Evolutionary conservation across 1,140 invertebrate species (phyloP).

Genomic region (Bombus waltoni): DNA sequence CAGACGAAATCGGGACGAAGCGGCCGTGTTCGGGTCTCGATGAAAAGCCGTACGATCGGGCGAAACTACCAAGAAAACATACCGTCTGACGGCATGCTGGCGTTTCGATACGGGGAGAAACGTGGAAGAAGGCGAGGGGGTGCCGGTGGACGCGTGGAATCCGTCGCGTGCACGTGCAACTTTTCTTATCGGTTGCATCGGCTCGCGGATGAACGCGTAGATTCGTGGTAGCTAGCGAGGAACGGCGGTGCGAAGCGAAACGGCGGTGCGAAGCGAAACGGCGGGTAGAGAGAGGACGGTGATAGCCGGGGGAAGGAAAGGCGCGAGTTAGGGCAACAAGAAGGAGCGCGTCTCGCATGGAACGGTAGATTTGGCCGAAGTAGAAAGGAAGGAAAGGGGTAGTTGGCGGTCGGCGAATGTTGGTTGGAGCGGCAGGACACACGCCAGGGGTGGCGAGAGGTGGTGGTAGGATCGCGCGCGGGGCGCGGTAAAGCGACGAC

Average conservation of each 20-base stretch:
- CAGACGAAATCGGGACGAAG: no score
- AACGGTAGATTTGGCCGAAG: conserved; percentile 55
- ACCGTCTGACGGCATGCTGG: not conserved
- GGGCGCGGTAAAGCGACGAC: conserved; percentile 46
- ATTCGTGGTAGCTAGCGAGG: not conserved
- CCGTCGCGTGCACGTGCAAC: not conserved
- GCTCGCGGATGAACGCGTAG: conserved; percentile 17
- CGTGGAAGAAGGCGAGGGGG: not conserved
- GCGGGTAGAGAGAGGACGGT: not conserved
- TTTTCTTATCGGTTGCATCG: conserved; percentile 35
- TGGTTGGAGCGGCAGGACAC: conserved; percentile 61
- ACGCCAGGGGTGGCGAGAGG: conserved; percentile 40
- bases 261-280: not conserved
- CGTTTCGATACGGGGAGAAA: not conserved
- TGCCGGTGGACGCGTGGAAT: not conserved
- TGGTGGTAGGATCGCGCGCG: conserved; percentile 38
- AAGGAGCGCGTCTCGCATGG: conserved; percentile 49
- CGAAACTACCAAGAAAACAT: not conserved
- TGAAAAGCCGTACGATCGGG: not conserved
- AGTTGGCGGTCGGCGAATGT: conserved; percentile 61
- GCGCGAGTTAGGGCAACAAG: conserved; percentile 60
- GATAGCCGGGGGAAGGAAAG: conserved; percentile 14
- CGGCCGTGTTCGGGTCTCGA: not conserved
- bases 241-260: not conserved
- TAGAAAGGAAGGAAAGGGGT: conserved; percentile 63